Base-by-base conservation (phyloP, 1,140 invertebrate genomes). In the Cephus cinctus region DNA sequence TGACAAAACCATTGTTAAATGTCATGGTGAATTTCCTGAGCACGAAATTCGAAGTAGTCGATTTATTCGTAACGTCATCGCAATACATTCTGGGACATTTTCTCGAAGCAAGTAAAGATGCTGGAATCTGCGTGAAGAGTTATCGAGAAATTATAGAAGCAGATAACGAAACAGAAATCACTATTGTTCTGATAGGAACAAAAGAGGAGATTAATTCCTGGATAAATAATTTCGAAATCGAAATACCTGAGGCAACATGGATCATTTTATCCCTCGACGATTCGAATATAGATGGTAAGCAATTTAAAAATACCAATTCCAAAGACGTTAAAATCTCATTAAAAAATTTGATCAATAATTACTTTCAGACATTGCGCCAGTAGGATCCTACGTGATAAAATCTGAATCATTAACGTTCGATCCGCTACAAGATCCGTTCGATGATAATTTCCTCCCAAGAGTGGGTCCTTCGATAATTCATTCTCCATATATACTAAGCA, bases 61-160 rank as follows among this genome's bases (percentile, higher is more conserved):
- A 75, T 58, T 32, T 68, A 12, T 23, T 73, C 1, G 36, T 73
- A n/a, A 53, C 57, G 12, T 56, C 43, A 16, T 47, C 60, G 0
- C 22, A 52, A 1, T 31, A 36, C 5, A 25, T 60, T 15, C 46
- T 65, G 8, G 46, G 52, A 5, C 39, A 49, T 20, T 59, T 75
- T 32, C 27, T 75, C 5, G 50, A 66, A 1, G 18, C 27, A 12
- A 65, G 57, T 3, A 55, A 47, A 21, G 48, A 66, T 2, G 52
- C 56, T 0, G 71, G 72, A 2, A 42, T 76, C n/a, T 75, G 72
- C 40, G 54, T 76, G 1, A 66, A 64, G 31, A 64, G 48, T 40
- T 23, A 49, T n/a, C 52, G 61, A 22, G 51, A 65, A 18, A 49
- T 50, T 1, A 20, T 25, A 6, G 39, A 43, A 16, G 54, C 63